Evolutionary conservation across 2,888 invertebrate species (phyloP), one percentile per base, ranked within the genome.

Genomic region (Lymantria dispar): DNA sequence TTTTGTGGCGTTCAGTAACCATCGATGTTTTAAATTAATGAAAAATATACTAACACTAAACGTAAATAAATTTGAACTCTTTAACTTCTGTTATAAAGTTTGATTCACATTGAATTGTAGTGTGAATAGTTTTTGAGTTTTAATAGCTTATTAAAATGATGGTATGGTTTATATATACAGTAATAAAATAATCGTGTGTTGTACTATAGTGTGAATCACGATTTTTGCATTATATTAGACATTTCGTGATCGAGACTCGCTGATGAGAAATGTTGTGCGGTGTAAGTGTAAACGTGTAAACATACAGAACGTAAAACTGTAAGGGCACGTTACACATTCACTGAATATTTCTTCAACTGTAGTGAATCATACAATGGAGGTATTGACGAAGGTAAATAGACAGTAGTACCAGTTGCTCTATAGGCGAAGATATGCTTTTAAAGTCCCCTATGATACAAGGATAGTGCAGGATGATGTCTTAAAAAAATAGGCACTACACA

Each of bases 201-300:
- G 53, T 40, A 47, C 58, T 58, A 62, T 62, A 61, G 72, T 74
- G 75, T 67, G 65, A 69, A 77, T 77, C 83, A 83, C 83, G 83
- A 83, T 57, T 72, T 65, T 64, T 75, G 70, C 72, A 76, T 79
- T 78, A 76, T 63, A 67, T 65, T 62, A 49, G 62, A 64, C 52
- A 60, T 58, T 47, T 77, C 78, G 79, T 80, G 81, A 74, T 72
- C 60, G 51, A 55, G 56, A 43, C 48, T 47, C 45, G 52, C 48
- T 57, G 55, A 64, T 64, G 69, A 58, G 56, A 56, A 58, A 59
- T 64, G 67, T 61, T 47, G 58, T 56, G 54, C 43, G 39, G 43
- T 47, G 51, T 45, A 22, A 50, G 53, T 47, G 51, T 55, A 44
- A 48, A 37, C 50, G 50, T 54, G 54, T 40, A 56, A 59, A 60